These are phyloP conservation scores for Myotis pilosus DNA, from an alignment of 2,797 vertebrate genomes.

Conservation along the genomic window DNA sequence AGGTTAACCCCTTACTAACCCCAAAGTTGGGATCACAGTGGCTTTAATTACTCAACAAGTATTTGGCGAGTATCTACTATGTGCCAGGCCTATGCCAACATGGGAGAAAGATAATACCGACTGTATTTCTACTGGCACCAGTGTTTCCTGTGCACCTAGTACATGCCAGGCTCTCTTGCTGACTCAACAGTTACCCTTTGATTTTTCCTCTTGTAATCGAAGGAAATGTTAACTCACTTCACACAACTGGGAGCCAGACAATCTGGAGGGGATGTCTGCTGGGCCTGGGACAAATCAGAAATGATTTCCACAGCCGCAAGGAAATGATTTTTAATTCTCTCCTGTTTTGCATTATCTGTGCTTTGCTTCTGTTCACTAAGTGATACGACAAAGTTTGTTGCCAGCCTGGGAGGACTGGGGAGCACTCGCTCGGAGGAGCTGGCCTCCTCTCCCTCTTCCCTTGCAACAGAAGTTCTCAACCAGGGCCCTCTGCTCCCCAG, in stretches of 20 bases:
- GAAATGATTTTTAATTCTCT: constrained; percentile 9
- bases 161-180: neutral
- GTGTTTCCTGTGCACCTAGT: neutral
- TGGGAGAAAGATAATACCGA: neutral
- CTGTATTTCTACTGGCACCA: neutral
- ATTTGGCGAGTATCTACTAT: neutral
- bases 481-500: neutral
- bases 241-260: neutral
- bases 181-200: neutral
- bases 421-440: neutral
- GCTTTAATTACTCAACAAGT: neutral
- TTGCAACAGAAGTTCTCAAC: neutral
- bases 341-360: constrained; percentile 44
- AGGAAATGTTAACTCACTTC: constrained; percentile 36
- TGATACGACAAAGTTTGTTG: neutral
- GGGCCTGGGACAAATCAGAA: constrained; percentile 30
- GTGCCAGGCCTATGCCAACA: neutral
- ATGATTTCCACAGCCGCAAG: neutral
- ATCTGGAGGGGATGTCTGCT: neutral
- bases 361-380: constrained; percentile 52
- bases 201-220: neutral
- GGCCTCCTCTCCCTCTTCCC: neutral
- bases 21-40: neutral
- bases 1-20: constrained; percentile 21
- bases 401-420: neutral